Evolutionary conservation across 2,888 invertebrate genomes (phyloP), one percentile per base, ranked within the genome.

Genomic region (Ashinkailepas kermadecensis): DNA sequence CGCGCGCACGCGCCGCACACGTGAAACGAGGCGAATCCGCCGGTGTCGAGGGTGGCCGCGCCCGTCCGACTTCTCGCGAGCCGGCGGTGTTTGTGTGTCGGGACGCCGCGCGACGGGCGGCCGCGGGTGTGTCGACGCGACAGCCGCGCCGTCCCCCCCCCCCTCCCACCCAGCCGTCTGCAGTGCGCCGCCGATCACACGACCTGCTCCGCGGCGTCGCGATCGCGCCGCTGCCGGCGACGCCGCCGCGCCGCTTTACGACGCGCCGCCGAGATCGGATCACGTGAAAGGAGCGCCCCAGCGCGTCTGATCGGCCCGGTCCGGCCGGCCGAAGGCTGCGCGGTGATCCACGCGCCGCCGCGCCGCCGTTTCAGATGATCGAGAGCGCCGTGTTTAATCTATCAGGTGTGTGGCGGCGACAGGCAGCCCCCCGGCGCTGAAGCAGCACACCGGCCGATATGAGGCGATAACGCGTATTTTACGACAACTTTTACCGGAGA

Each of bases 401-500:
- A 74, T 54, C 74, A 54, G 56, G 54, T 21, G 56, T 10, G 74
- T n/a, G 23, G 56, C 12, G 74, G 12, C 23, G 54, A 70, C 74
- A 0, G 54, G 70, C 74, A 21, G 56, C 74, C 56, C 74, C 74
- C 74, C 15, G 74, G 21, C 8, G 74, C 12, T 21, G 54, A 56
- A 21, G 8, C 23, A 21, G 56, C 21, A 21, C 21, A 54, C 74
- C 0, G 56, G 21, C 74, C 18, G 56, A 56, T 74, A 11, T 21
- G 3, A 1, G 21, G 21, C 54, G 74, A 74, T 74, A 74, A 56
- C 74, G 74, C 74, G 54, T 74, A 74, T 74, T 74, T 74, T 74
- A 74, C 74, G 74, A 74, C 74, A 74, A 74, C 74, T 74, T 74
- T 74, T 74, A 74, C 74, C 74, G 74, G 74, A 74, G 74, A 74